phyloP scores from a whole-genome alignment of 2,797 vertebrate species.

The Squalus acanthias region DNA sequence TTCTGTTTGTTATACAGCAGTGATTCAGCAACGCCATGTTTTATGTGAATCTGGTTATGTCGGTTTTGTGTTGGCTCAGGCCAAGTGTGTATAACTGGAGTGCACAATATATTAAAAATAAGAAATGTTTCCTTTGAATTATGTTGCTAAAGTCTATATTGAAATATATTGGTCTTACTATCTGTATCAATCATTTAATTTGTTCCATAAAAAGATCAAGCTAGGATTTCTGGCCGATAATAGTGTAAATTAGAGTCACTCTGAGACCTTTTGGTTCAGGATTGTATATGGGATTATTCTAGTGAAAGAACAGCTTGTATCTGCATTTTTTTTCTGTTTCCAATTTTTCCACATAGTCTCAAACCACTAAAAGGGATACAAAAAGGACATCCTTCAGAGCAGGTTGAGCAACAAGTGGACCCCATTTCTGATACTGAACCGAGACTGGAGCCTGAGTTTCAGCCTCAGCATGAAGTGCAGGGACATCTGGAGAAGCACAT shows the following conservation, averaged over 20 bases:
- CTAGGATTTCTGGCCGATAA: not conserved
- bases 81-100: not conserved
- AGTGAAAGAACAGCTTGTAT: not conserved
- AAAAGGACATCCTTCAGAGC: not conserved
- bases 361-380: not conserved
- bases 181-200: not conserved
- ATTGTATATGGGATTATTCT: not conserved
- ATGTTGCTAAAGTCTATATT: not conserved
- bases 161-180: not conserved
- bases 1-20: too few species aligned
- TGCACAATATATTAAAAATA: not conserved
- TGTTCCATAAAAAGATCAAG: not conserved
- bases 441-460: not conserved
- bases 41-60: not conserved
- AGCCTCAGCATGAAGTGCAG: not conserved
- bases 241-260: not conserved
- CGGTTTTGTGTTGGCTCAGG: not conserved
- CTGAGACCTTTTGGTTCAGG: not conserved
- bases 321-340: not conserved
- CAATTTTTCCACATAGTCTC: not conserved
- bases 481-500: not conserved
- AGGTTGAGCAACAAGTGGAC: not conserved
- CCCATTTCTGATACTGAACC: not conserved
- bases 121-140: not conserved
- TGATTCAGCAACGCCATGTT: not conserved